Base-by-base conservation (phyloP, 2,888 invertebrate species). In the Argyra leucocephala region DNA sequence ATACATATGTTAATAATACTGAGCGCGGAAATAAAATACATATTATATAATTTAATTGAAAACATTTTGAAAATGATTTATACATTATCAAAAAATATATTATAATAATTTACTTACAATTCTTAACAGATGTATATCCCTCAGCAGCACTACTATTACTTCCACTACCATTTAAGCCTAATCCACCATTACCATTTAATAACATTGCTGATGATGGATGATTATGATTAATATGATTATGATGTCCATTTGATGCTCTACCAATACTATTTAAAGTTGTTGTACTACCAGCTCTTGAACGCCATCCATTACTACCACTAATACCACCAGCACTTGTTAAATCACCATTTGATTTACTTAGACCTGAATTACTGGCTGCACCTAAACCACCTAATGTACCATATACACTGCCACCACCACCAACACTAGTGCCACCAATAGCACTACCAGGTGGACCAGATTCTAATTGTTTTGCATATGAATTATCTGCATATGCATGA, bases 401-500 rank as follows among this genome's bases (percentile, higher is more conserved):
- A 69, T 82, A 82, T 36, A 80, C 79, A 67, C 73, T 75, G 63
- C 76, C 75, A 70, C 69, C 70, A 73, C 83, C 75, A 21, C 79
- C 74, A 31, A 31, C 10, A 23, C 78, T 76, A 36, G 4, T 48
- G 6, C 48, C 48, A 48, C 77, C 76, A 67, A 76, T 76, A 12
- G 74, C 73, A 80, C 79, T 80, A 2, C 78, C 80, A 66, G 79
- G 69, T 79, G 83, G 82, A 70, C 85, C 87, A 12, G 85, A 85
- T 75, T 88, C 88, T 72, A 91, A 82, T 70, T 91, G 89, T 73
- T 90, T 89, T 61, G 92, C 95, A 78, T 95, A 95, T 70, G 93
- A 93, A 72, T 93, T 93, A 79, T 96, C 96, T 0, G 96, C 96
- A 81, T 96, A 97, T 63, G 96, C 95, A 82, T 96, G 96, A 81